A percentile compares a stretch with the other conserved stretches of the same genome.
Evolutionary conservation across 2,797 vertebrate genomes (phyloP).

Genomic region (Chelidonichthys spinosus): DNA sequence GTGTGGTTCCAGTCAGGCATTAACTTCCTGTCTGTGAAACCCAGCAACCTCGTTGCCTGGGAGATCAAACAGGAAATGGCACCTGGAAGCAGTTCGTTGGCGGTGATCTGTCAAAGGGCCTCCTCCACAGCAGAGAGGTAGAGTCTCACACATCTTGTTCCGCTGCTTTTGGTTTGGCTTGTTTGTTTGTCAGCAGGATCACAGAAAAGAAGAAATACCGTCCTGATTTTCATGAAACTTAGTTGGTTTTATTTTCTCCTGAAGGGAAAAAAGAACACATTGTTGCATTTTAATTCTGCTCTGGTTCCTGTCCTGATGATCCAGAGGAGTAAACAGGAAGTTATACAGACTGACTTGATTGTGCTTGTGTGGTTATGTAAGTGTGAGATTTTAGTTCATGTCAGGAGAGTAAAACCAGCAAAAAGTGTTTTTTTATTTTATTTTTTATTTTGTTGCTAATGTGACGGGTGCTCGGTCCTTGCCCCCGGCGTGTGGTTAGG

Average conservation of each 20-base stretch:
- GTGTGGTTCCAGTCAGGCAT: conserved; percentile 92
- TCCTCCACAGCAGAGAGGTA: conserved; percentile 86
- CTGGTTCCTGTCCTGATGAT: neutral
- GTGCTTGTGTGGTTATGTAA: conserved; percentile 9
- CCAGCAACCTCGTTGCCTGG: conserved; percentile 91
- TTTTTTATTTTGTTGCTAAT: conserved; percentile 6
- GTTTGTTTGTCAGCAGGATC: neutral
- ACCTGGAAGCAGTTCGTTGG: conserved; percentile 84
- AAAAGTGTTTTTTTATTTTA: neutral
- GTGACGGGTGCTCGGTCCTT: conserved; percentile 7
- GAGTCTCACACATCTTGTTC: neutral
- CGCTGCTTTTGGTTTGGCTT: neutral
- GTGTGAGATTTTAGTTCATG: conserved; percentile 17
- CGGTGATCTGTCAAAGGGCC: conserved; percentile 88
- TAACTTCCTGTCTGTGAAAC: conserved; percentile 88
- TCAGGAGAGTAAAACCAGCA: neutral
- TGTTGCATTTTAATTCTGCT: neutral
- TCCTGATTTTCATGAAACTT: neutral
- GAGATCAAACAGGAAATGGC: conserved; percentile 94
- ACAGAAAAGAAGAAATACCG: neutral
- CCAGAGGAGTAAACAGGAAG: too few relatives aligned
- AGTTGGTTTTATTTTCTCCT: too few relatives aligned
- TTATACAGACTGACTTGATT: neutral
- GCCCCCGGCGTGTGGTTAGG: neutral
- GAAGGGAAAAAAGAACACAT: too few relatives aligned